Percentiles rank a stretch among this genome's conserved stretches.
These are phyloP conservation scores for Coendou prehensilis DNA, from an alignment of 2,797 vertebrate species.

Conservation along the genomic window DNA sequence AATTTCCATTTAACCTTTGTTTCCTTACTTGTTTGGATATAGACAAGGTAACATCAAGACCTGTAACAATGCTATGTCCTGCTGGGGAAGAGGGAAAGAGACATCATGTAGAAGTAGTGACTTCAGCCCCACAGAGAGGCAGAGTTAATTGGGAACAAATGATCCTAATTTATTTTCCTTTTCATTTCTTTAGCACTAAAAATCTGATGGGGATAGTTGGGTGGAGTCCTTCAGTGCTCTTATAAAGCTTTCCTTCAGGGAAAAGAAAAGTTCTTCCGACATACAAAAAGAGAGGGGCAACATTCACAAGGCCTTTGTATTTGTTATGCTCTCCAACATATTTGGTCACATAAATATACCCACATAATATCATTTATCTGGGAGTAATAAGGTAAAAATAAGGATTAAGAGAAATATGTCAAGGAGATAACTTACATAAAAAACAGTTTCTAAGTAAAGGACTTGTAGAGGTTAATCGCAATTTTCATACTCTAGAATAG, in stretches of 20 bases:
- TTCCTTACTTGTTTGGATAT: neutral
- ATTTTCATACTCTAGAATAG: neutral
- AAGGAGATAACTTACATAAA: neutral
- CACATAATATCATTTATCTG: neutral
- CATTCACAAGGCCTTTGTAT: neutral
- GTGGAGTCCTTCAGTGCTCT: neutral
- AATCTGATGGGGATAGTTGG: neutral
- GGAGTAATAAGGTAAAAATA: neutral
- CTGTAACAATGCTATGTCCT: neutral
- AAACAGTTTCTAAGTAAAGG: neutral
- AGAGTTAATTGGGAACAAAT: neutral
- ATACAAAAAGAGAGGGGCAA: neutral
- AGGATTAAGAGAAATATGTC: neutral
- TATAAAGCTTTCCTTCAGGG: neutral
- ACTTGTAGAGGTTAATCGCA: neutral
- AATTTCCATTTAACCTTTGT: neutral
- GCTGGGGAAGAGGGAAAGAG: neutral
- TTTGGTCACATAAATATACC: neutral
- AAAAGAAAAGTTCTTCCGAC: neutral
- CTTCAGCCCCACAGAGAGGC: neutral
- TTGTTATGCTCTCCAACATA: neutral
- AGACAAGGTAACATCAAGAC: neutral
- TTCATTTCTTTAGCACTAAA: slow-evolving; percentile 26
- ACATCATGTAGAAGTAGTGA: neutral
- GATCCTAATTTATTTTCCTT: slow-evolving; percentile 26